phyloP scores from a whole-genome alignment of 2,113 vertebrate species.

The Polypterus senegalus region DNA sequence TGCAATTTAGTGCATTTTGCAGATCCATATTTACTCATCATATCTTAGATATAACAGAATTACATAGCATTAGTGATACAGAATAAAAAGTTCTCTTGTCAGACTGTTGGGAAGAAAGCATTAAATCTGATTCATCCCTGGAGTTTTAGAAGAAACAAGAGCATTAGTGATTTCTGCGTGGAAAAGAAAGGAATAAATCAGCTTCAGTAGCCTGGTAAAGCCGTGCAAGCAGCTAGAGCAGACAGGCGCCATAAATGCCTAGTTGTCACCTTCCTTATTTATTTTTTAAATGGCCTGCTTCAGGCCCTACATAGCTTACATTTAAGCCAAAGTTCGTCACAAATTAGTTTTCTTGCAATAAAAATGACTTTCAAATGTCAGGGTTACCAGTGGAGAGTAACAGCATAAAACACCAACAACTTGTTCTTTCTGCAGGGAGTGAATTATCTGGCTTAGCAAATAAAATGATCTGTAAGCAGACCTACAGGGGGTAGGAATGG shows the following conservation, averaged over 20 bases:
- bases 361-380: background rate
- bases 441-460: background rate
- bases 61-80: background rate
- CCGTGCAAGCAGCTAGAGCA: background rate
- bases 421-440: background rate
- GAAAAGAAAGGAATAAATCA: background rate
- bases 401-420: background rate
- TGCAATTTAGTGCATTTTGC: slow-evolving; percentile 4
- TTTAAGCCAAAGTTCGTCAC: background rate
- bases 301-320: background rate
- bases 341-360: background rate
- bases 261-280: background rate
- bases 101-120: background rate
- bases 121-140: background rate
- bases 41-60: background rate
- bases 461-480: background rate
- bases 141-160: background rate
- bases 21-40: slow-evolving; percentile 1
- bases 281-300: background rate
- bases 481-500: no score
- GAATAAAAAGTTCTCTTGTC: background rate
- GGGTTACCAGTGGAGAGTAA: background rate
- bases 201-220: background rate
- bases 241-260: background rate
- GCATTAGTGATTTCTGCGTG: background rate